Evolutionary conservation across 2,888 invertebrate species (phyloP).

Genomic region (Limnephilus marmoratus): DNA sequence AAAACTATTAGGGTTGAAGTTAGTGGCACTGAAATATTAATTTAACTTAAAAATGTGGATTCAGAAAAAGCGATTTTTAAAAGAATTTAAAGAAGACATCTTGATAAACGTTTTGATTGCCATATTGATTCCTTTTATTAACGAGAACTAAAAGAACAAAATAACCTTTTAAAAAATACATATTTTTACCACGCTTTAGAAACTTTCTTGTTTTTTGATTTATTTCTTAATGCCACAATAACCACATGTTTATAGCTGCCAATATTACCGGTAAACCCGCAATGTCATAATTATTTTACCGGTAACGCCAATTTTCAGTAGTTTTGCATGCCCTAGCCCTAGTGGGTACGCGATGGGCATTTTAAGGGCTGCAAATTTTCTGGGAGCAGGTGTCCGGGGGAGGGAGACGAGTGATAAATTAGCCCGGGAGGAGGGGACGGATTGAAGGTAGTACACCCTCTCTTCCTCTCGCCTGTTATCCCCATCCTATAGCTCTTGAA

Average conservation of each 20-base stretch:
- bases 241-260: neutral
- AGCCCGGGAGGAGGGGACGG: constrained; percentile 49
- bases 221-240: neutral
- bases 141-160: no score
- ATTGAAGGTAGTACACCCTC: neutral
- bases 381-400: constrained; percentile 40
- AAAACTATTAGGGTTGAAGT: no score
- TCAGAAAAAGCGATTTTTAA: no score
- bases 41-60: no score
- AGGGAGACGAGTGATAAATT: constrained; percentile 56
- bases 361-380: constrained; percentile 32
- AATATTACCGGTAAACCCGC: neutral
- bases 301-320: neutral
- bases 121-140: no score
- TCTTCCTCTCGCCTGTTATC: neutral
- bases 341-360: constrained; percentile 39
- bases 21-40: no score
- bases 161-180: no score
- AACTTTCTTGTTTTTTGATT: no score
- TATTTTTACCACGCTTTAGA: no score
- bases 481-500: neutral
- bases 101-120: no score
- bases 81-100: no score
- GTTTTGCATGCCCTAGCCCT: neutral
- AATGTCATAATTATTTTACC: neutral